Percentiles rank a stretch among this genome's conserved stretches.
These are phyloP conservation scores for Emys orbicularis DNA, from an alignment of 2,797 vertebrate species.

Conservation along the genomic window DNA sequence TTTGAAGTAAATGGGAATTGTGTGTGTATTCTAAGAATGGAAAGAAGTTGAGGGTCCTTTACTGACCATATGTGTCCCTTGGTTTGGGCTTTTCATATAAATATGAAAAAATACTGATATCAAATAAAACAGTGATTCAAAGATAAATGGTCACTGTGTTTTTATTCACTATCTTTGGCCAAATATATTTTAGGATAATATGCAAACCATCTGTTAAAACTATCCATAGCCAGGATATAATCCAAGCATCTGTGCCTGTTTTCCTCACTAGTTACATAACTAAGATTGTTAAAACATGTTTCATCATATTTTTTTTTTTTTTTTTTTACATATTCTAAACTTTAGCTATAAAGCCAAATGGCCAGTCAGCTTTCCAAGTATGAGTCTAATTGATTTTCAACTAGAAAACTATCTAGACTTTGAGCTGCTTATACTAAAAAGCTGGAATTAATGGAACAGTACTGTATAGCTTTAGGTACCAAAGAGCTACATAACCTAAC, in stretches of 20 bases:
- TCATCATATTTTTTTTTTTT: background rate
- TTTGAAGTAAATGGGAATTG: conserved; percentile 51
- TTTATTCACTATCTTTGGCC: background rate
- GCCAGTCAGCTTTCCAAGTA: background rate
- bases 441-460: background rate
- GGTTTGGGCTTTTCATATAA: conserved; percentile 45
- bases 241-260: background rate
- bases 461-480: background rate
- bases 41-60: conserved; percentile 60
- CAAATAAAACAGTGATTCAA: conserved; percentile 6
- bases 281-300: background rate
- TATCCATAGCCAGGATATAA: conserved; percentile 27
- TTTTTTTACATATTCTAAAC: conserved; percentile 4
- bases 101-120: conserved; percentile 47
- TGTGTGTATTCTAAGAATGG: background rate
- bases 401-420: background rate
- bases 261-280: conserved; percentile 41
- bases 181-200: background rate
- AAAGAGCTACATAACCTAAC: background rate
- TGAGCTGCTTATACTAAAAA: conserved; percentile 12
- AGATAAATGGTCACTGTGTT: background rate
- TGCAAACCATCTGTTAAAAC: background rate
- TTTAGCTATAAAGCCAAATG: conserved; percentile 20
- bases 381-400: background rate
- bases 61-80: background rate